Conservation (phyloP, 2,797 vertebrate genomes). For the Acanthurus leucopareius region DNA sequence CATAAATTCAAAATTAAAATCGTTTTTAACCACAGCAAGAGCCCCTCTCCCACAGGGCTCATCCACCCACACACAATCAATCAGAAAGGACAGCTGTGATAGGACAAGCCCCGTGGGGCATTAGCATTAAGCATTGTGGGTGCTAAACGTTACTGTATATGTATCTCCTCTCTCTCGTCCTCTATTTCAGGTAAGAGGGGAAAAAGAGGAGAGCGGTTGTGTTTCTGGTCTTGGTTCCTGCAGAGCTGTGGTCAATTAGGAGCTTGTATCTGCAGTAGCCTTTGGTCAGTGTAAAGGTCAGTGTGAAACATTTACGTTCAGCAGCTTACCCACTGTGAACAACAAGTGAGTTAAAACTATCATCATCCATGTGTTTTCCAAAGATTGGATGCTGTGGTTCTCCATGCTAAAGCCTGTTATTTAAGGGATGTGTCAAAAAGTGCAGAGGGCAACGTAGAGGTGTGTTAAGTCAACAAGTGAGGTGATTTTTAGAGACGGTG, state of each 20-base stretch:
- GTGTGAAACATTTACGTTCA: background rate
- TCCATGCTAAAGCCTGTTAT: background rate
- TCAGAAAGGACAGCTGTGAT: constrained; percentile 70
- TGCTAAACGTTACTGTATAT: constrained; percentile 10
- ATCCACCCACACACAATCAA: constrained; percentile 52
- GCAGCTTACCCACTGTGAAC: background rate
- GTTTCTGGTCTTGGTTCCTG: constrained; percentile 16
- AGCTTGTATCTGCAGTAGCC: constrained; percentile 20
- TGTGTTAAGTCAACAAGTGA: background rate
- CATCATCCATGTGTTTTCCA: background rate
- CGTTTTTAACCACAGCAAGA: constrained; percentile 39
- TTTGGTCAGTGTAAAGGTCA: constrained; percentile 20
- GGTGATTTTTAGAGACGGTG: background rate
- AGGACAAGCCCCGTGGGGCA: constrained; percentile 67
- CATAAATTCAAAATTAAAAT: constrained; percentile 33
- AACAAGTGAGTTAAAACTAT: background rate
- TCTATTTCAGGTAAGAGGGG: background rate
- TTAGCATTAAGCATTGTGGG: constrained; percentile 38
- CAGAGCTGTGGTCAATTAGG: constrained; percentile 13
- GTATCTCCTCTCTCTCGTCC: background rate
- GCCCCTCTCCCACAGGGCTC: constrained; percentile 39
- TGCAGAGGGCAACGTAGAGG: background rate
- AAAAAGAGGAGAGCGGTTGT: constrained; percentile 3
- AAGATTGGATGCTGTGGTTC: background rate
- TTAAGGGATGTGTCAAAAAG: background rate